These are phyloP conservation scores for Oreochromis grahami DNA, from an alignment of 2,797 vertebrate species.

Conservation along the genomic window DNA sequence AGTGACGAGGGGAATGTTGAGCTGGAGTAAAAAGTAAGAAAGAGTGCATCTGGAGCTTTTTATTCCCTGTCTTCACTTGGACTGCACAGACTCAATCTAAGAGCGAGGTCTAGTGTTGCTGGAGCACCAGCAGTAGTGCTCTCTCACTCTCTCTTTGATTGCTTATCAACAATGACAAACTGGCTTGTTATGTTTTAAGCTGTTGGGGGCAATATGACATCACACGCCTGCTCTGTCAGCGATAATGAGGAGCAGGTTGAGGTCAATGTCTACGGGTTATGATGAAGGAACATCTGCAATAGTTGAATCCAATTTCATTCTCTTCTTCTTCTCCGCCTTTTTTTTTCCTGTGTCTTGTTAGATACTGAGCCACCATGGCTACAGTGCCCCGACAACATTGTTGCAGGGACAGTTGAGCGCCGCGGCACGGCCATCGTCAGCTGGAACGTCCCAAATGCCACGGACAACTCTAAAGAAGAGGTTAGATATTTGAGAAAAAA, in stretches of 20 bases:
- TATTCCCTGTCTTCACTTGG: not conserved
- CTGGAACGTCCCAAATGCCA: slow-evolving; percentile 82
- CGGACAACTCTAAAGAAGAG: slow-evolving; percentile 91
- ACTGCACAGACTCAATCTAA: not conserved
- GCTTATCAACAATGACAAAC: slow-evolving; percentile 3
- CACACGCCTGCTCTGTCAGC: slow-evolving; percentile 6
- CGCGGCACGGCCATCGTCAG: slow-evolving; percentile 86
- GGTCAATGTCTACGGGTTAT: not conserved
- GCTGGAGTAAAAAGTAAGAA: not conserved
- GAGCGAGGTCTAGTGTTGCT: not conserved
- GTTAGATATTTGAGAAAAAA: slow-evolving; percentile 50
- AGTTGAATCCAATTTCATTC: not conserved
- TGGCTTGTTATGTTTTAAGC: slow-evolving; percentile 15
- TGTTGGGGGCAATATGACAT: slow-evolving; percentile 43
- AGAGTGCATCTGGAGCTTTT: not conserved
- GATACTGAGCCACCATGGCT: slow-evolving; percentile 87
- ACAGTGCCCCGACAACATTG: slow-evolving; percentile 84
- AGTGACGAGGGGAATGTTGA: not conserved
- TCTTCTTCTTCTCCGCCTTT: not conserved
- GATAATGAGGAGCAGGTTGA: slow-evolving; percentile 26
- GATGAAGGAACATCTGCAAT: slow-evolving; percentile 4
- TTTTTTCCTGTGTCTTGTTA: slow-evolving; percentile 36
- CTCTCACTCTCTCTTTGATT: not conserved
- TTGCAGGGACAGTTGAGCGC: slow-evolving; percentile 82
- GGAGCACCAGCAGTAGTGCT: not conserved